Base-by-base conservation (phyloP, 2,113 vertebrate genomes). In the Scomber colias region DNA sequence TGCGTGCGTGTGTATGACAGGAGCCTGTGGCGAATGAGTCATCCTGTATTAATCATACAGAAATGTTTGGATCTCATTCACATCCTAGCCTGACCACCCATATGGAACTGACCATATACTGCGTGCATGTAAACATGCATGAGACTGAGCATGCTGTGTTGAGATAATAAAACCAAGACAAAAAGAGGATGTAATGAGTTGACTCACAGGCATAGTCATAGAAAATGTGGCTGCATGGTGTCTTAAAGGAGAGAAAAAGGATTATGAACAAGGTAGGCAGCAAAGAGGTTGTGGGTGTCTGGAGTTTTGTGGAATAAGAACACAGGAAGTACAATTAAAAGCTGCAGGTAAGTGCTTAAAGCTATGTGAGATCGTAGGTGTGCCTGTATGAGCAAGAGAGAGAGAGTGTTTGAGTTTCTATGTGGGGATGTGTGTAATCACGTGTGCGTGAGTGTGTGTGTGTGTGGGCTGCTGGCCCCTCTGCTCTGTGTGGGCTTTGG, bases 291-390 rank as follows among this genome's bases (percentile, higher is more conserved):
- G 92, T 87, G 87, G 86, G 85, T 79, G 85, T 87, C 19, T 79
- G 75, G 79, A 82, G 80, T 82, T 85, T 78, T 71, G 79, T 71
- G 31, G 62, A 89, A 75, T 61, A 75, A 64, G 60, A 87, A 85
- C 75, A 83, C 77, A 90, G 83, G 79, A 88, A 90, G 82, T 75
- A 80, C 75, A 90, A 87, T 89, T 84, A 84, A 81, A 85, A 80
- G 66, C 81, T 89, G 82, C 81, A 92, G 89, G 86, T 89, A 88
- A 80, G 57, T 81, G 5, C 60, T 87, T 46, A 8, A 69, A 71
- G 78, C 71, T 61, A 57, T 72, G 61, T 55, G 44, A 68, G 75
- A 68, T 15, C 21, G 60, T 66, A 77, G 78, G 77, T 56, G 83
- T 73, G 76, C 35, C 27, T 75, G 74, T 75, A 74, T 60, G 46